phyloP scores from a whole-genome alignment of 1,140 invertebrate species.

The Tyrophagus putrescentiae region DNA sequence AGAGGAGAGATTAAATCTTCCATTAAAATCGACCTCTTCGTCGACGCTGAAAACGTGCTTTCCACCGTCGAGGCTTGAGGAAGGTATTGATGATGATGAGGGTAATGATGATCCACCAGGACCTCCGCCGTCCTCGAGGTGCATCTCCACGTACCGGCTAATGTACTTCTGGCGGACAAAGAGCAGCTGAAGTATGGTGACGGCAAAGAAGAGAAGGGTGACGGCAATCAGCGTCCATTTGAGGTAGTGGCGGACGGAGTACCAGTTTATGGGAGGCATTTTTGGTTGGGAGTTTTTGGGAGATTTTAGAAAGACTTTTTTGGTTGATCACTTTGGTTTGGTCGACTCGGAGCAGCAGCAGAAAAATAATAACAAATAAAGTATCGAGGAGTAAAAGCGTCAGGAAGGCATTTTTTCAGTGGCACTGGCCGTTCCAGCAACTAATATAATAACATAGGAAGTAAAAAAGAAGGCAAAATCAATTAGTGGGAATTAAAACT shows the following conservation, averaged over 20 bases:
- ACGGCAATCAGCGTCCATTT: neutral
- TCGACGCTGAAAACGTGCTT: neutral
- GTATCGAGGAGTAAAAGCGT: too few relatives aligned
- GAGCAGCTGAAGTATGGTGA: neutral
- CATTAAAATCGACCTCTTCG: neutral
- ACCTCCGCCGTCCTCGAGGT: neutral
- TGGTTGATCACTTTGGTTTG: too few relatives aligned
- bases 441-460: too few relatives aligned
- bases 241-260: neutral
- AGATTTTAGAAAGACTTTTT: too few relatives aligned
- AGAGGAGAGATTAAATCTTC: neutral
- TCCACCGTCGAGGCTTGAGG: neutral
- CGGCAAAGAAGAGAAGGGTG: neutral
- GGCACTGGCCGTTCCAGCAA: too few relatives aligned
- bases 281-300: too few relatives aligned
- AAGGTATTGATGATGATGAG: neutral
- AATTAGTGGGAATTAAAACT: too few relatives aligned
- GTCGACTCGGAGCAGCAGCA: too few relatives aligned
- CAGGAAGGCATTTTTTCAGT: too few relatives aligned
- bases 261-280: constrained; percentile 6
- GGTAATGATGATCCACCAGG: neutral
- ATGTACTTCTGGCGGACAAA: constrained; percentile 1
- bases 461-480: too few relatives aligned
- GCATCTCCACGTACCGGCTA: neutral
- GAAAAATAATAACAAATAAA: too few relatives aligned